Conservation (phyloP, 2,797 vertebrate species). For the Morelia viridis region DNA sequence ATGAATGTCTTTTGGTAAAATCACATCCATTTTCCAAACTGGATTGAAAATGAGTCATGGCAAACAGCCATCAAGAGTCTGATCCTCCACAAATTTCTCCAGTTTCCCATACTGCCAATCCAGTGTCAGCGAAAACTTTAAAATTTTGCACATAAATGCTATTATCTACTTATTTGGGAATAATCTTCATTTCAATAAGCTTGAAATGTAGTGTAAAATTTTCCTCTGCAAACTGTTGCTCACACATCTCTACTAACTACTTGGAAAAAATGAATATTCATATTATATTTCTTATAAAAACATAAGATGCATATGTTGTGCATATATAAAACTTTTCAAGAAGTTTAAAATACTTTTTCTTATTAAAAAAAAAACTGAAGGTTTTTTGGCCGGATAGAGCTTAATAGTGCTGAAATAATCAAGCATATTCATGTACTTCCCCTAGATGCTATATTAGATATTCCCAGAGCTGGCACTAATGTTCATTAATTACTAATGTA, state of each 20-base stretch:
- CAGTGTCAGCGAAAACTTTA: not conserved
- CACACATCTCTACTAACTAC: not conserved
- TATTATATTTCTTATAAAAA: not conserved
- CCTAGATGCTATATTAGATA: not conserved
- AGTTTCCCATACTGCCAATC: not conserved
- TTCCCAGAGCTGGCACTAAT: constrained; percentile 11
- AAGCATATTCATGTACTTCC: constrained; percentile 11
- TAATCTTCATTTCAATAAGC: not conserved
- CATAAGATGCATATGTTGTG: not conserved
- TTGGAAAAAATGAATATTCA: not conserved
- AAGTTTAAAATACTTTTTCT: not conserved
- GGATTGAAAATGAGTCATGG: no score
- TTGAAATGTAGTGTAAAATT: not conserved
- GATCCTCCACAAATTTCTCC: not conserved
- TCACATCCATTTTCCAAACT: not conserved
- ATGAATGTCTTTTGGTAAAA: no score
- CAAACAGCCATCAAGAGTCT: not conserved
- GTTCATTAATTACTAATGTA: constrained; percentile 5
- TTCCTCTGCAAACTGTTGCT: not conserved
- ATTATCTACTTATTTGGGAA: not conserved
- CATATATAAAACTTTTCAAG: not conserved
- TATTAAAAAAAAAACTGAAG: not conserved
- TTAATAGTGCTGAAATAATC: constrained; percentile 13
- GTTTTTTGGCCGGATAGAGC: not conserved
- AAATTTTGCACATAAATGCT: not conserved